Percentiles rank a stretch among this genome's conserved stretches.
These are phyloP conservation scores for Cyprinella venusta DNA, from an alignment of 2,797 vertebrate genomes.

Conservation along the genomic window DNA sequence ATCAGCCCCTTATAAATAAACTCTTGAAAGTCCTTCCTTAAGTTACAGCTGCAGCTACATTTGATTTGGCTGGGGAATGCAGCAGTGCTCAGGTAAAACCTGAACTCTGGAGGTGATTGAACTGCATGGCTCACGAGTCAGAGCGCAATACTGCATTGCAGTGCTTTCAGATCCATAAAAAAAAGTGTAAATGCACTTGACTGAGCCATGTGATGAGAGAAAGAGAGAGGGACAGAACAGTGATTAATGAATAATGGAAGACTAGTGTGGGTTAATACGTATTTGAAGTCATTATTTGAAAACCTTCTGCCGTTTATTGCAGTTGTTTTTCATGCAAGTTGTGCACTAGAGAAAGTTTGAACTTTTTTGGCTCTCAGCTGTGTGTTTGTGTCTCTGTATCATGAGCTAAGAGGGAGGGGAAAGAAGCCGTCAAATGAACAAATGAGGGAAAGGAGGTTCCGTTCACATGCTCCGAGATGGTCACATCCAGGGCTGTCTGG, in stretches of 20 bases:
- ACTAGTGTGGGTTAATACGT: not conserved
- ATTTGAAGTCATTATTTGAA: not conserved
- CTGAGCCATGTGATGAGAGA: slow-evolving; percentile 33
- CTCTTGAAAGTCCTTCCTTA: slow-evolving; percentile 3
- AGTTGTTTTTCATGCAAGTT: slow-evolving; percentile 16
- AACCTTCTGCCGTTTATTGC: not conserved
- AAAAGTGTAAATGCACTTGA: slow-evolving; percentile 52
- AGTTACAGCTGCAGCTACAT: slow-evolving; percentile 23
- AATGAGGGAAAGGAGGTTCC: slow-evolving; percentile 7
- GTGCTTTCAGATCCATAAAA: slow-evolving; percentile 57
- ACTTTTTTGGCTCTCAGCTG: not conserved
- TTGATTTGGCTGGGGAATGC: slow-evolving; percentile 38
- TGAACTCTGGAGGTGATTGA: slow-evolving; percentile 26
- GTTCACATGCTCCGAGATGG: slow-evolving; percentile 55
- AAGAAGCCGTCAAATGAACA: slow-evolving; percentile 9
- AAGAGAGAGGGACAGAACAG: not conserved
- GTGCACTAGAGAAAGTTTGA: not conserved
- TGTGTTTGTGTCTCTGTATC: not conserved
- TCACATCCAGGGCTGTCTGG: slow-evolving; percentile 78
- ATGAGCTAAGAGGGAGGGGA: slow-evolving; percentile 10
- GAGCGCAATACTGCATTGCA: slow-evolving; percentile 64
- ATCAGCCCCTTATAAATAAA: slow-evolving; percentile 16
- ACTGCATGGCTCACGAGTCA: slow-evolving; percentile 35
- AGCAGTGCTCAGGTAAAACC: slow-evolving; percentile 29
- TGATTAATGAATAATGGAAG: slow-evolving; percentile 4